A percentile compares a stretch with the other conserved stretches of the same genome.
These are phyloP conservation scores for Neopelma chrysocephalum DNA, from an alignment of 2,797 vertebrate genomes.

Conservation along the genomic window DNA sequence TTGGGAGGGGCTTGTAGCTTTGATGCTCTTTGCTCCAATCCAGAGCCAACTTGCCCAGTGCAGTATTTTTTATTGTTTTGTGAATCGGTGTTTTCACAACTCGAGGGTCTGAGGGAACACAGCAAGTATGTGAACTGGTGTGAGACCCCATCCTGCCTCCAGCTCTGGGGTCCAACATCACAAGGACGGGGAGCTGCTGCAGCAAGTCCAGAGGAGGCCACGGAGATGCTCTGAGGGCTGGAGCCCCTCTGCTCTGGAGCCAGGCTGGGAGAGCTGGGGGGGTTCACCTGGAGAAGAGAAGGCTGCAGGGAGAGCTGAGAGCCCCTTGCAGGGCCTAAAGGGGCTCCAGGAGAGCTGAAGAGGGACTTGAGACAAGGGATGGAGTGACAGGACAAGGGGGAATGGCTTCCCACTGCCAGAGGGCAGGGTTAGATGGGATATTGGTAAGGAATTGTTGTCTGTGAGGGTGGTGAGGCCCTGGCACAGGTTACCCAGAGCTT, in stretches of 20 bases:
- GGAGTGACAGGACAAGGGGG: background rate
- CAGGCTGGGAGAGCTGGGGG: background rate
- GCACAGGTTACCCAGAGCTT: background rate
- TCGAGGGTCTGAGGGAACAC: background rate
- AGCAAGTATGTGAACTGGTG: no score
- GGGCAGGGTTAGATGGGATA: rapidly evolving
- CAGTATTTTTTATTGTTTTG: background rate
- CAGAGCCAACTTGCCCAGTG: background rate
- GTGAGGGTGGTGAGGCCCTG: background rate
- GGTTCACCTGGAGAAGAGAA: background rate
- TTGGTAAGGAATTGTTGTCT: background rate
- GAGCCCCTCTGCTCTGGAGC: background rate
- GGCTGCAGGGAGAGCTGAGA: background rate
- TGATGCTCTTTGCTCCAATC: background rate
- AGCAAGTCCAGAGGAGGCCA: background rate
- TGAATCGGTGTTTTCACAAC: background rate
- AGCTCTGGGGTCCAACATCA: background rate
- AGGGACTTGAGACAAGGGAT: background rate
- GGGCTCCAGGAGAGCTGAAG: background rate
- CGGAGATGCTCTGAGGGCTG: background rate
- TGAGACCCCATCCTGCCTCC: background rate
- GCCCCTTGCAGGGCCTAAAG: background rate
- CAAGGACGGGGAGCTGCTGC: background rate
- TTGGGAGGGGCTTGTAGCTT: background rate
- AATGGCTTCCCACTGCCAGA: background rate